Conservation (phyloP, 2,888 invertebrate genomes). For the Lasioglossum malachurum region DNA sequence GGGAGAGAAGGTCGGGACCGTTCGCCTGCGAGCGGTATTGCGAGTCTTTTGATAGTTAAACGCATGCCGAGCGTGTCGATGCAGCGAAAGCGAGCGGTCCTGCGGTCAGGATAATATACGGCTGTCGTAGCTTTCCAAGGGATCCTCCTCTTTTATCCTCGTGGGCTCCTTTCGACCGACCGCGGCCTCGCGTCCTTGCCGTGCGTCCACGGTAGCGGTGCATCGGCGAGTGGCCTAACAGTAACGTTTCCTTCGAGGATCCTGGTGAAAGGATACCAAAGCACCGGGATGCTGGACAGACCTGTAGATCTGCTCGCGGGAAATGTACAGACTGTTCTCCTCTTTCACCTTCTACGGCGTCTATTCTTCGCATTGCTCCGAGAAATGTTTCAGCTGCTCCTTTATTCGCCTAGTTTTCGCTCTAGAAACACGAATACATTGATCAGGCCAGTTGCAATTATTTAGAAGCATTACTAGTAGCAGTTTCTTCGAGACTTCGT, state of each 20-base stretch:
- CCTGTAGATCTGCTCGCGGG: not conserved
- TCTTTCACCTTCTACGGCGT: not conserved
- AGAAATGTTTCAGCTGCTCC: not conserved
- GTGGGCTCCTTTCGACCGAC: slow-evolving; percentile 45
- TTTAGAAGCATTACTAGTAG: too few relatives aligned
- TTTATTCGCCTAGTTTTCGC: not conserved
- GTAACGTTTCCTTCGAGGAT: slow-evolving; percentile 29
- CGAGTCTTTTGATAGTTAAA: slow-evolving; percentile 49
- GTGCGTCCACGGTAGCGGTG: slow-evolving; percentile 40
- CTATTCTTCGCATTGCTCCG: not conserved
- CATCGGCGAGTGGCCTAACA: slow-evolving; percentile 5
- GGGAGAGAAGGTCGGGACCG: slow-evolving; percentile 5
- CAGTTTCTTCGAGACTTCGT: not conserved
- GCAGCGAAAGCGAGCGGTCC: slow-evolving; percentile 58
- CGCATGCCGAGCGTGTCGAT: slow-evolving; percentile 58
- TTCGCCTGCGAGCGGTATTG: slow-evolving; percentile 25
- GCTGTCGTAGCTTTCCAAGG: slow-evolving; percentile 44
- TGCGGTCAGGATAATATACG: slow-evolving; percentile 58
- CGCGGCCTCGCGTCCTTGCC: slow-evolving; percentile 53
- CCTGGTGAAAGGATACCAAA: slow-evolving; percentile 58
- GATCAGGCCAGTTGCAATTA: not conserved
- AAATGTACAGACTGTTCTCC: not conserved
- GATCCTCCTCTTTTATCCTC: slow-evolving; percentile 51
- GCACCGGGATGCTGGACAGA: slow-evolving; percentile 18
- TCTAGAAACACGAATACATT: not conserved